Percentiles rank a stretch among this genome's conserved stretches.
phyloP scores from a whole-genome alignment of 2,113 vertebrate genomes.

The Azemiops feae region DNA sequence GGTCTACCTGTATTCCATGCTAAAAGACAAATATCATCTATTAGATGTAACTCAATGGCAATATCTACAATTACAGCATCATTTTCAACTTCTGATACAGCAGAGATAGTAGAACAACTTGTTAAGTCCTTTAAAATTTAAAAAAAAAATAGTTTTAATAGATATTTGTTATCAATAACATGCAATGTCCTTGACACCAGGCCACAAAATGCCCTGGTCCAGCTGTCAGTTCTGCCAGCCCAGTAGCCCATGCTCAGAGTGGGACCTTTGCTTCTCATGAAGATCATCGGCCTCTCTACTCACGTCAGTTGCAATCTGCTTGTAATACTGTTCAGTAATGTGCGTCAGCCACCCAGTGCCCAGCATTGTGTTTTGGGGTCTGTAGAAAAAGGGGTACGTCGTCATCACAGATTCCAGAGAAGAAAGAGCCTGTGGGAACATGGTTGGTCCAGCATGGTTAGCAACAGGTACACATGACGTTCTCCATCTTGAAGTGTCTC shows the following conservation, averaged over 20 bases:
- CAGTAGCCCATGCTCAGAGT: background rate
- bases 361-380: conserved; percentile 70
- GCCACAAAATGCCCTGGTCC: background rate
- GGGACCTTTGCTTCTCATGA: background rate
- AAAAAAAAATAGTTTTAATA: background rate
- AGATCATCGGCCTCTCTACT: conserved; percentile 22
- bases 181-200: background rate
- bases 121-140: background rate
- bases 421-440: conserved; percentile 75
- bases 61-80: background rate
- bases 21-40: background rate
- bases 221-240: background rate
- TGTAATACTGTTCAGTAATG: conserved; percentile 66
- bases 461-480: background rate
- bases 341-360: conserved; percentile 73
- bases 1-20: background rate
- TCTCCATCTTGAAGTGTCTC: background rate
- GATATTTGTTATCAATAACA: background rate
- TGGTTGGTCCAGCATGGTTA: background rate
- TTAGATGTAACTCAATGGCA: background rate
- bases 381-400: conserved; percentile 88
- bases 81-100: background rate
- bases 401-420: conserved; percentile 77
- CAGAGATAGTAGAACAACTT: background rate
- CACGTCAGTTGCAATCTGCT: conserved; percentile 70